Percentiles rank a stretch among this genome's conserved stretches.
Evolutionary conservation across 1,140 invertebrate genomes (phyloP).

Genomic region (Hyles vespertilio): DNA sequence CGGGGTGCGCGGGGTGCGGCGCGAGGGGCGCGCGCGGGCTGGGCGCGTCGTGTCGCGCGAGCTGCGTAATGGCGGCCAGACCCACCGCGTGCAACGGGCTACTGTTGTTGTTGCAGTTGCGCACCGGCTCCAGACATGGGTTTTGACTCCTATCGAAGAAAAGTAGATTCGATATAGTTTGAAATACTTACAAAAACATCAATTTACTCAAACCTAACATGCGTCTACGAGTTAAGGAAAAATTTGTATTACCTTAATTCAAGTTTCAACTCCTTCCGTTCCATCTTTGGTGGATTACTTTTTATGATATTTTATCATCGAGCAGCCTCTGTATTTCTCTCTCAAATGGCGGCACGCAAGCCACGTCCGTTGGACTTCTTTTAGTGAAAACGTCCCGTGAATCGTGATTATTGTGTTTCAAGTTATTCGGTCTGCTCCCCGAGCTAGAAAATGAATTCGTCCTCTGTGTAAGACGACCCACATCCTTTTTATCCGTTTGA

Average conservation of each 20-base stretch:
- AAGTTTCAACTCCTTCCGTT: slow-evolving; percentile 75
- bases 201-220: too few species aligned
- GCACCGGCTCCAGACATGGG: slow-evolving; percentile 50
- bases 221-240: too few species aligned
- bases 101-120: slow-evolving; percentile 71
- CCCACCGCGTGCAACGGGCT: slow-evolving; percentile 77
- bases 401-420: slow-evolving; percentile 72
- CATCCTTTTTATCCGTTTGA: slow-evolving; percentile 80
- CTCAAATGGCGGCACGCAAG: slow-evolving; percentile 80
- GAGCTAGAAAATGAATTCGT: slow-evolving; percentile 73
- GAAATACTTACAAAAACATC: too few species aligned
- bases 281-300: slow-evolving; percentile 76
- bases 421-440: slow-evolving; percentile 65
- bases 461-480: slow-evolving; percentile 49
- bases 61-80: slow-evolving; percentile 78
- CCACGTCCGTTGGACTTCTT: slow-evolving; percentile 67
- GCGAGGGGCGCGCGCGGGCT: slow-evolving; percentile 25
- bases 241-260: slow-evolving; percentile 50
- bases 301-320: slow-evolving; percentile 82
- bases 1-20: slow-evolving; percentile 32
- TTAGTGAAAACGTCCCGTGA: slow-evolving; percentile 67
- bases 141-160: slow-evolving; percentile 39
- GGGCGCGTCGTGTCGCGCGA: slow-evolving; percentile 66
- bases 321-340: slow-evolving; percentile 84
- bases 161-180: too few species aligned